These are phyloP conservation scores for Lichenostomus cassidix DNA, from an alignment of 2,113 vertebrate genomes.

Conservation along the genomic window DNA sequence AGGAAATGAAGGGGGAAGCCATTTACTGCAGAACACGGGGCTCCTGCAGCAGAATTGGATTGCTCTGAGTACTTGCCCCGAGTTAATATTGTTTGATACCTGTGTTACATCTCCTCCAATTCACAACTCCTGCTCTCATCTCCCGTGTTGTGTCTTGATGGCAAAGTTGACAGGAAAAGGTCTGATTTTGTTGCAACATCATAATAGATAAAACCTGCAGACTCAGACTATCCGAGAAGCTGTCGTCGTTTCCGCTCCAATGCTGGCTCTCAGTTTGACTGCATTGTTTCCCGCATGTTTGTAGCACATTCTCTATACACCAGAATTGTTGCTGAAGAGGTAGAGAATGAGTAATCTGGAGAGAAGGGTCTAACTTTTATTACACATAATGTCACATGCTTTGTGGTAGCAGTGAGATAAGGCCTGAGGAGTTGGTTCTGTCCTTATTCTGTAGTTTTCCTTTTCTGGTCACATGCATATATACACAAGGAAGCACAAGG, in stretches of 20 bases:
- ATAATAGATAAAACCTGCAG: background rate
- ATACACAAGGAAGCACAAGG: background rate
- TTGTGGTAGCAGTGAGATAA: background rate
- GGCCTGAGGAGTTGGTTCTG: background rate
- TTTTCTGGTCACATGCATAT: background rate
- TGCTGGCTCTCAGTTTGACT: background rate
- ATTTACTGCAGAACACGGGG: background rate
- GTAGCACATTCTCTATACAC: background rate
- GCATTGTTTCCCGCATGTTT: background rate
- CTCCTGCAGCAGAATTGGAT: background rate
- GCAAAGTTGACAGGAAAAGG: background rate
- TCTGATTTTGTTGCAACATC: background rate
- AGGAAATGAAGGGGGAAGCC: background rate
- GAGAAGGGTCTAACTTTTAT: background rate
- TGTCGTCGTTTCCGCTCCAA: background rate
- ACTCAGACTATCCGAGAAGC: background rate
- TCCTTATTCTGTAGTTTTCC: background rate
- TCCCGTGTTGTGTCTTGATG: background rate
- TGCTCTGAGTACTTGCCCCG: accelerated
- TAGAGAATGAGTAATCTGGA: background rate
- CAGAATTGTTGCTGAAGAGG: background rate
- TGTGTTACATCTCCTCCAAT: accelerated
- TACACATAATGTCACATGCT: background rate
- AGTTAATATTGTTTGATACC: background rate
- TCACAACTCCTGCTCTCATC: background rate